Conservation (phyloP, 2,113 vertebrate genomes). For the Nesoenas mayeri region DNA sequence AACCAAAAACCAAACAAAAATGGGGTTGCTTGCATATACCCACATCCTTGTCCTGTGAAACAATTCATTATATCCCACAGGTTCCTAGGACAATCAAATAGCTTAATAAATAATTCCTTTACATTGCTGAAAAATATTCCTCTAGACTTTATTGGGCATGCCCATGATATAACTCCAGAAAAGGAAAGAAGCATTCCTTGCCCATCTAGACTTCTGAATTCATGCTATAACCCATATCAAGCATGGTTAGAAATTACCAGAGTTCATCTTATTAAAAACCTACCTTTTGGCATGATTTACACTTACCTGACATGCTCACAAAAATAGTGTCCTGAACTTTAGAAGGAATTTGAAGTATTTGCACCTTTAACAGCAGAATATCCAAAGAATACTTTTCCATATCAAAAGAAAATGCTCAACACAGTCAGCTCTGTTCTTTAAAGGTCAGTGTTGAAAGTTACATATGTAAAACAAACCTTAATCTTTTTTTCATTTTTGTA, state of each 20-base stretch:
- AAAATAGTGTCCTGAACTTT: neutral
- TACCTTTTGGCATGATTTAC: neutral
- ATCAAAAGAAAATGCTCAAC: neutral
- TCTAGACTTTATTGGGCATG: neutral
- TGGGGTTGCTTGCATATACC: neutral
- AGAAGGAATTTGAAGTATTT: neutral
- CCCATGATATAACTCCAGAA: neutral
- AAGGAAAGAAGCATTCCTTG: neutral
- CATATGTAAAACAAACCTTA: neutral
- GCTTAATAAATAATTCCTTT: neutral
- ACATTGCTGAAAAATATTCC: neutral
- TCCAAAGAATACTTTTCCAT: neutral
- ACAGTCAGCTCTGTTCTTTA: neutral
- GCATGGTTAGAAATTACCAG: neutral
- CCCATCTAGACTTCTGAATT: neutral
- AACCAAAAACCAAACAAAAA: neutral
- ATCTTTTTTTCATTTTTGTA: neutral
- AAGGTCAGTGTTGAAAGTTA: neutral
- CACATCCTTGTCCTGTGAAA: neutral
- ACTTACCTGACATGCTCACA: neutral
- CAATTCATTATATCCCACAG: neutral
- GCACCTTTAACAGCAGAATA: neutral
- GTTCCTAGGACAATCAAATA: neutral
- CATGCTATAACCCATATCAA: neutral
- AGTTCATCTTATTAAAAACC: neutral